These are phyloP conservation scores for Synodontis membranacea DNA, from an alignment of 2,113 vertebrate species.

Conservation along the genomic window DNA sequence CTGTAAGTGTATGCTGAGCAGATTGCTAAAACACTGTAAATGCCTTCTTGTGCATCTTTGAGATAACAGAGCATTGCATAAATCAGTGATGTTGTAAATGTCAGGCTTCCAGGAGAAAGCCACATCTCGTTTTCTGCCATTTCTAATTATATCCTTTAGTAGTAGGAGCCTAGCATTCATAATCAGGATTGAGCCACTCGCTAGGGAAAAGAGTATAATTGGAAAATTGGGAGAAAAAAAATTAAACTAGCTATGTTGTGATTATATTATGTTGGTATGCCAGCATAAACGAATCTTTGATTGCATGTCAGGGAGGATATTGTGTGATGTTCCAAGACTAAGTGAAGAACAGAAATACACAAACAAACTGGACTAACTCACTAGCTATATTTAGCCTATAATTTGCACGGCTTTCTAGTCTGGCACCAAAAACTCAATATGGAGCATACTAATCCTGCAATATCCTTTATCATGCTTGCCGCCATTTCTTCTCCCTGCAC, in stretches of 20 bases:
- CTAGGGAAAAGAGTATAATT: background rate
- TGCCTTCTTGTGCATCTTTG: background rate
- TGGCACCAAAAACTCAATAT: background rate
- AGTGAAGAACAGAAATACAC: conserved; percentile 1
- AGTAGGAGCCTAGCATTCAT: background rate
- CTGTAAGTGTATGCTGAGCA: background rate
- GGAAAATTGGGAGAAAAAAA: too few relatives aligned
- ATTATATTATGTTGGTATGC: conserved; percentile 30
- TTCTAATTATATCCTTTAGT: background rate
- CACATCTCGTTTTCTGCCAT: conserved; percentile 3
- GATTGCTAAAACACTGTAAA: background rate
- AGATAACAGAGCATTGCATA: background rate
- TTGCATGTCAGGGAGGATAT: background rate
- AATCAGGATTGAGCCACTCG: conserved; percentile 19
- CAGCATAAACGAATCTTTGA: background rate
- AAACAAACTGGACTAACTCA: conserved; percentile 6
- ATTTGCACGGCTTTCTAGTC: background rate
- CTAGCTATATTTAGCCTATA: conserved; percentile 10
- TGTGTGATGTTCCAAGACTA: background rate
- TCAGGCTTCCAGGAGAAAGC: background rate
- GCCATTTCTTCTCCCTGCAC: background rate
- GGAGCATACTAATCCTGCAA: background rate
- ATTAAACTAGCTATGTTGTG: conserved; percentile 7
- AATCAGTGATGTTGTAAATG: conserved; percentile 2
- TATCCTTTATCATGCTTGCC: background rate